A percentile compares a stretch with the other conserved stretches of the same genome.
These are phyloP conservation scores for Drosophila albomicans DNA, from an alignment of 1,140 invertebrate species.

Conservation along the genomic window DNA sequence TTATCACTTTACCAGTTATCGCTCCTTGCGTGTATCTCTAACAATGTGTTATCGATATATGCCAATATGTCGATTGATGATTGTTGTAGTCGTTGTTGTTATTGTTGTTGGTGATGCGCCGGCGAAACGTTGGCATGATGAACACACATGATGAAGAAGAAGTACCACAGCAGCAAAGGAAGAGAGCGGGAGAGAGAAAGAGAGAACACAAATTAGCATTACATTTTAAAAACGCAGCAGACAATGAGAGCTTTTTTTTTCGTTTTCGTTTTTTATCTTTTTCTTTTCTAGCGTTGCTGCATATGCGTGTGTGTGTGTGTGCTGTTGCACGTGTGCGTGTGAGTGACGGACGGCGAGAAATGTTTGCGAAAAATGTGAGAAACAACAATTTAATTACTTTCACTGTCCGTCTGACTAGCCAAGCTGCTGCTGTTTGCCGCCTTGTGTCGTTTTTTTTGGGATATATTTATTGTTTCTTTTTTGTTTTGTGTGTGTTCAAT, in stretches of 20 bases:
- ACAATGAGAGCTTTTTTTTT: constrained; percentile 20
- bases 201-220: constrained; percentile 72
- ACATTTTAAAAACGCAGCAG: constrained; percentile 50
- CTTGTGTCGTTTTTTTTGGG: background rate
- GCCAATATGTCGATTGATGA: background rate
- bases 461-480: background rate
- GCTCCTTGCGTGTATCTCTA: background rate
- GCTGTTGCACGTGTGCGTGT: background rate
- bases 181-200: constrained; percentile 22
- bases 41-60: background rate
- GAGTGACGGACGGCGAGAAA: background rate
- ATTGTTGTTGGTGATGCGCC: constrained; percentile 45
- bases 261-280: background rate
- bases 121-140: constrained; percentile 61
- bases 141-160: constrained; percentile 20
- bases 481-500: background rate
- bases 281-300: background rate
- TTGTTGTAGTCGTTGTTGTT: constrained; percentile 34
- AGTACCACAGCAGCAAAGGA: constrained; percentile 13
- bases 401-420: constrained; percentile 38
- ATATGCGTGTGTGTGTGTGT: constrained; percentile 14
- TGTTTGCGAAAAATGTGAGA: background rate
- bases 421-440: background rate
- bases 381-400: constrained; percentile 61
- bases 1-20: background rate